Percentiles rank a stretch among this genome's conserved stretches.
Conservation (phyloP, 2,797 vertebrate species). For the Xenopus petersii region DNA sequence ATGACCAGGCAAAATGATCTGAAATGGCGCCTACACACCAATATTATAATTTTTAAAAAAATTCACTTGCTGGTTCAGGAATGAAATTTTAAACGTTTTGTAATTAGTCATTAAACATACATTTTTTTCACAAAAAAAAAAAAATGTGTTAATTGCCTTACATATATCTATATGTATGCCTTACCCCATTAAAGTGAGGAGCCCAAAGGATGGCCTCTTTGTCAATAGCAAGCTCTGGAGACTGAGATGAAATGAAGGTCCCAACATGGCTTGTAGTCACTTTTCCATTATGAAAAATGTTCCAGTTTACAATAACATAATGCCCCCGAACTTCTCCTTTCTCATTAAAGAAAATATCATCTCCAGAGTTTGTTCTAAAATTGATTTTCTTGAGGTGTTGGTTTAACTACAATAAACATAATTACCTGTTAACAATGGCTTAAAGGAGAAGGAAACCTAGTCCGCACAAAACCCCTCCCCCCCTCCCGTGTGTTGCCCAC, state of each 20-base stretch:
- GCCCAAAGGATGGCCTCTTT: slow-evolving; percentile 1
- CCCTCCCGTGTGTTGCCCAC: too few relatives aligned
- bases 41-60: too few relatives aligned
- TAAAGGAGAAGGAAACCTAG: too few relatives aligned
- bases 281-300: not conserved
- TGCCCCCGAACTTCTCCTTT: not conserved
- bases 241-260: not conserved
- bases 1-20: too few relatives aligned
- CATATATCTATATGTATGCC: not conserved
- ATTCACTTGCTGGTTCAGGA: too few relatives aligned
- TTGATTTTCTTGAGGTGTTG: not conserved
- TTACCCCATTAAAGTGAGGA: not conserved
- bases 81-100: too few relatives aligned
- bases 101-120: too few relatives aligned
- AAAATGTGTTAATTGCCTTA: too few relatives aligned
- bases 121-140: too few relatives aligned
- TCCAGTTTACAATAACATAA: not conserved
- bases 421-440: too few relatives aligned
- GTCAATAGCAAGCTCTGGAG: not conserved
- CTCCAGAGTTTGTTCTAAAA: not conserved
- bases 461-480: too few relatives aligned
- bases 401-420: not conserved
- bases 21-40: too few relatives aligned
- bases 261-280: not conserved
- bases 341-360: slow-evolving; percentile 3